Evolutionary conservation across 2,888 invertebrate genomes (phyloP), one percentile per base, ranked within the genome.

Genomic region (Spialia ferax): DNA sequence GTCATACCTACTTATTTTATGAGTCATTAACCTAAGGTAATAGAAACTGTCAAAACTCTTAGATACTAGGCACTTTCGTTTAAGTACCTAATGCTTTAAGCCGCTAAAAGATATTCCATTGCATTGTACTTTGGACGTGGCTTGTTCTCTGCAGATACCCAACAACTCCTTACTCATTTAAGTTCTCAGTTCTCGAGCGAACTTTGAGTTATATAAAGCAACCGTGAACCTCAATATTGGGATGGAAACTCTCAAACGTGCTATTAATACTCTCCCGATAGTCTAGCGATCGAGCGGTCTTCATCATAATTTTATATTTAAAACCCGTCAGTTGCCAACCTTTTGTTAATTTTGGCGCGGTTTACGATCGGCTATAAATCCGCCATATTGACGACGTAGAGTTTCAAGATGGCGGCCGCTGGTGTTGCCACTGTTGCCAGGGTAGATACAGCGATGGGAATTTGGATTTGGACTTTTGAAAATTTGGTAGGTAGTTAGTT

Each of bases 281-380:
- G 73, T 70, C 75, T 66, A 66, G 70, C 71, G 75, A 77, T 79
- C 80, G 79, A 75, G 71, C 78, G 77, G 80, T 83, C 79, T 80
- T 75, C 82, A 84, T 86, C 82, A 85, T 85, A 86, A 86, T 77
- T 86, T 86, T 88, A 88, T 88, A 88, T 89, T 87, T 89, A 88
- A 86, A 87, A 81, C 78, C 79, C 79, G 80, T 83, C 86, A 84
- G 91, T 88, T 89, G 91, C 87, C 89, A 89, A 84, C 83, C 85
- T 85, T 86, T 86, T 83, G 90, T 89, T 89, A 91, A 90, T 91
- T 90, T 91, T 85, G 85, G 85, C 86, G 81, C 81, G 79, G 76
- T 90, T 90, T 89, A 89, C 84, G 88, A 86, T 72, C 82, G 78
- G 78, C 80, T 78, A 76, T 88, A 87, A 89, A 85, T 77, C 78